Conservation (phyloP, 92 coral and sea anemone genomes). For the Diadumene lineata region DNA sequence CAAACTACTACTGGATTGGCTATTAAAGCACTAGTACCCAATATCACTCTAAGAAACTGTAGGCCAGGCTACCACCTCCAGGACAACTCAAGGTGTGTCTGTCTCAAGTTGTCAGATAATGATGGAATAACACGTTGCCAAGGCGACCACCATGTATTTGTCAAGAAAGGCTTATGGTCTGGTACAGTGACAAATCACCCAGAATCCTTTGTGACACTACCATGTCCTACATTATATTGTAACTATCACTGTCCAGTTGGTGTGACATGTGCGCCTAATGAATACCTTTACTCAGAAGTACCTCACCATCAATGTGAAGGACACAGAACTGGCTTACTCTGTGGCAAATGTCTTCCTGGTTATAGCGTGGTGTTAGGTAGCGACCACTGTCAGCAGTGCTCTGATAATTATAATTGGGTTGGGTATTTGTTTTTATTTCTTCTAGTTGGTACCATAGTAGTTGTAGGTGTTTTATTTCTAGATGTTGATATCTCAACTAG, state of each 20-base stretch:
- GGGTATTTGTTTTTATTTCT: conserved; percentile 38
- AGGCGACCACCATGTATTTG: conserved; percentile 52
- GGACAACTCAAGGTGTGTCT: conserved; percentile 44
- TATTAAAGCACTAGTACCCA: conserved; percentile 33
- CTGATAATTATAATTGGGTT: conserved; percentile 44
- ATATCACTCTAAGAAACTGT: conserved; percentile 45
- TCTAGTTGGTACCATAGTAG: conserved; percentile 40
- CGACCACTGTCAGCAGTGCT: conserved; percentile 40
- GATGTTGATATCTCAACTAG: conserved; percentile 65
- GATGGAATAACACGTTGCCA: conserved; percentile 63
- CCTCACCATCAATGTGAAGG: conserved; percentile 50
- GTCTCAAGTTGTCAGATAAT: conserved; percentile 38
- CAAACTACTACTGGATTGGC: conserved; percentile 65
- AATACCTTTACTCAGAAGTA: conserved; percentile 49
- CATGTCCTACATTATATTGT: conserved; percentile 63
- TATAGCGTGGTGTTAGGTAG: conserved; percentile 62
- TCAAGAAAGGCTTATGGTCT: conserved; percentile 73
- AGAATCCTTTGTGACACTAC: conserved; percentile 46
- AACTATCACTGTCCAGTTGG: conserved; percentile 30
- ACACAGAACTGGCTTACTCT: conserved; percentile 60
- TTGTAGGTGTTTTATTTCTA: conserved; percentile 38
- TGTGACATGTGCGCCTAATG: conserved; percentile 51
- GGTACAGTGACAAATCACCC: conserved; percentile 33
- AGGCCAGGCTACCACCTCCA: conserved; percentile 54
- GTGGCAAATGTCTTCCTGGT: conserved; percentile 60